Evolutionary conservation across 2,113 vertebrate genomes (phyloP).

Genomic region (Salvator merianae): DNA sequence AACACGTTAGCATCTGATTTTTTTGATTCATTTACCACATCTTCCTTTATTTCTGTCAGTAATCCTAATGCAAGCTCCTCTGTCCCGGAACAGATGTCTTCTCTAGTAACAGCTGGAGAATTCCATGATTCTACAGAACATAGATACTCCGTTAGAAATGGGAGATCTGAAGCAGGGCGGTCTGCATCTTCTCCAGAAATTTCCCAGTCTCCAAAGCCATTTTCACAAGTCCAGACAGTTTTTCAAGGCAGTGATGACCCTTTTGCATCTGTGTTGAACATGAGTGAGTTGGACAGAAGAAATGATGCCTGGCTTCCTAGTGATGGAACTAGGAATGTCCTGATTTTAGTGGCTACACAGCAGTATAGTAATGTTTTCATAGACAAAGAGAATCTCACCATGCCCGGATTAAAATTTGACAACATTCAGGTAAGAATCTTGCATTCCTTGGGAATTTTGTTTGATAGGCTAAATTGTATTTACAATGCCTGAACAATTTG

Average conservation of each 20-base stretch:
- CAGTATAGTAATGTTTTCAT: constrained; percentile 83
- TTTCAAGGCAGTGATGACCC: constrained; percentile 92
- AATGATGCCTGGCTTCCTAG: constrained; percentile 96
- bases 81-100: constrained; percentile 73
- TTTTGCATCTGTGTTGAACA: constrained; percentile 91
- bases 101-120: constrained; percentile 63
- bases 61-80: constrained; percentile 86
- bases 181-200: constrained; percentile 57
- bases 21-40: constrained; percentile 95
- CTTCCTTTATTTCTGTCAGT: constrained; percentile 92
- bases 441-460: too few species aligned
- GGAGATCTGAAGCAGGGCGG: constrained; percentile 47
- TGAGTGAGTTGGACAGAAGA: constrained; percentile 92
- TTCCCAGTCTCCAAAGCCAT: constrained; percentile 71
- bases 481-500: background rate
- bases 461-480: background rate
- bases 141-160: constrained; percentile 59
- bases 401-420: constrained; percentile 97
- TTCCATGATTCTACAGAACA: constrained; percentile 62
- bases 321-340: constrained; percentile 82
- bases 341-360: constrained; percentile 87
- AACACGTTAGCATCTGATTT: constrained; percentile 90
- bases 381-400: constrained; percentile 88
- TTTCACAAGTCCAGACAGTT: constrained; percentile 90
- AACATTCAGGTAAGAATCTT: constrained; percentile 89